These are phyloP conservation scores for Capreolus pygargus DNA, from an alignment of 2,113 vertebrate species.

Conservation along the genomic window DNA sequence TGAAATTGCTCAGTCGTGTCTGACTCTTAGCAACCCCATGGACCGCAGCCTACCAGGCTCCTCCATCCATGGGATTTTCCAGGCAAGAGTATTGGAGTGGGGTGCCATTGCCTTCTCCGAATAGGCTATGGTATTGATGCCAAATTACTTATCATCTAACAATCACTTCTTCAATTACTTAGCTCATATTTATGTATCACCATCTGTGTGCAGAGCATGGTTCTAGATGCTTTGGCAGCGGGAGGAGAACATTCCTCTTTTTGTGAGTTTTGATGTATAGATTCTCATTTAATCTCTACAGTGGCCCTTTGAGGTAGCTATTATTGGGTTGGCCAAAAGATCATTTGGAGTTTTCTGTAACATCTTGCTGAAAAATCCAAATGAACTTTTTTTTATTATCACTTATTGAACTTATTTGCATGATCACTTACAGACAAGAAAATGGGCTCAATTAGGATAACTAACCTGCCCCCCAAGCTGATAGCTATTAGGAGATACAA, in stretches of 20 bases:
- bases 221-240: slow-evolving; percentile 19
- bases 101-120: not conserved
- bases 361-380: not conserved
- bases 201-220: slow-evolving; percentile 4
- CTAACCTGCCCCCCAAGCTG: not conserved
- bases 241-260: not conserved
- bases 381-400: not conserved
- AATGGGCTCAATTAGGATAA: slow-evolving; percentile 3
- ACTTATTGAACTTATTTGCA: not conserved
- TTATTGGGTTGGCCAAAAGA: not conserved
- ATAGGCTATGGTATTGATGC: not conserved
- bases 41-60: too few species aligned
- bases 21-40: too few species aligned
- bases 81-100: too few species aligned
- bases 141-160: slow-evolving; percentile 37
- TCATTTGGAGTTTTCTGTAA: not conserved
- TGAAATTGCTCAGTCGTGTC: too few species aligned
- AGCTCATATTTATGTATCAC: slow-evolving; percentile 50
- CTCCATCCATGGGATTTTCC: too few species aligned
- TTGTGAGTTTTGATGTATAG: slow-evolving; percentile 32
- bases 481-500: slow-evolving; percentile 24
- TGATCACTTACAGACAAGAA: slow-evolving; percentile 23
- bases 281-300: slow-evolving; percentile 35
- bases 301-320: not conserved
- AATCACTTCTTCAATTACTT: slow-evolving; percentile 51